Conservation (phyloP, 2,888 invertebrate genomes). For the Leptopilina myrica region DNA sequence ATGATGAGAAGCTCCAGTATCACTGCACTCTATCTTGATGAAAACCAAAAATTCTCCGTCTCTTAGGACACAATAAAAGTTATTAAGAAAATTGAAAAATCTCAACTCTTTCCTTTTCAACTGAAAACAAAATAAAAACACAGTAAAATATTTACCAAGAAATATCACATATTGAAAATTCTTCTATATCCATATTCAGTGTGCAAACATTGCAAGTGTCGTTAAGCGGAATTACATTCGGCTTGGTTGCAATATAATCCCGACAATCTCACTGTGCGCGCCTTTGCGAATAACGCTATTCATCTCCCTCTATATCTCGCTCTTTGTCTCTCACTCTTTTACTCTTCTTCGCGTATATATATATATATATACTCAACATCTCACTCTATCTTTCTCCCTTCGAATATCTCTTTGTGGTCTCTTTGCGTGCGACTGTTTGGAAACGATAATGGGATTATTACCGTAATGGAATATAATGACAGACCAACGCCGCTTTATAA, state of each 20-base stretch:
- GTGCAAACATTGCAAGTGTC: slow-evolving; percentile 34
- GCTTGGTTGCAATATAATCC: slow-evolving; percentile 35
- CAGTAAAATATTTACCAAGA: not conserved
- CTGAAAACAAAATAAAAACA: not conserved
- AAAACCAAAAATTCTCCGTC: too few species aligned
- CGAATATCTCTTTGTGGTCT: slow-evolving; percentile 7
- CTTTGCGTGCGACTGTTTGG: slow-evolving; percentile 38
- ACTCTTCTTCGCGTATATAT: too few species aligned
- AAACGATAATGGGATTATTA: slow-evolving; percentile 51
- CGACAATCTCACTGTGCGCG: slow-evolving; percentile 29
- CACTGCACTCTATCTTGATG: too few species aligned
- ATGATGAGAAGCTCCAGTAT: too few species aligned
- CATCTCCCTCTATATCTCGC: not conserved
- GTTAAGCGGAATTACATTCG: slow-evolving; percentile 40
- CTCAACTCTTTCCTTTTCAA: not conserved
- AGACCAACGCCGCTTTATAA: slow-evolving; percentile 34
- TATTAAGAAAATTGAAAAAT: not conserved
- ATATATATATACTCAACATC: too few species aligned
- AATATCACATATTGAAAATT: slow-evolving; percentile 6
- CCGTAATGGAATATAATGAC: slow-evolving; percentile 33
- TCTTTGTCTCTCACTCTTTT: too few species aligned
- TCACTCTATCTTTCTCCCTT: not conserved
- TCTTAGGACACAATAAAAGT: not conserved
- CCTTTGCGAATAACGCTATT: slow-evolving; percentile 17
- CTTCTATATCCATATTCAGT: slow-evolving; percentile 19